Base-by-base conservation (phyloP, 2,113 vertebrate species). In the Cyprinus carpio region DNA sequence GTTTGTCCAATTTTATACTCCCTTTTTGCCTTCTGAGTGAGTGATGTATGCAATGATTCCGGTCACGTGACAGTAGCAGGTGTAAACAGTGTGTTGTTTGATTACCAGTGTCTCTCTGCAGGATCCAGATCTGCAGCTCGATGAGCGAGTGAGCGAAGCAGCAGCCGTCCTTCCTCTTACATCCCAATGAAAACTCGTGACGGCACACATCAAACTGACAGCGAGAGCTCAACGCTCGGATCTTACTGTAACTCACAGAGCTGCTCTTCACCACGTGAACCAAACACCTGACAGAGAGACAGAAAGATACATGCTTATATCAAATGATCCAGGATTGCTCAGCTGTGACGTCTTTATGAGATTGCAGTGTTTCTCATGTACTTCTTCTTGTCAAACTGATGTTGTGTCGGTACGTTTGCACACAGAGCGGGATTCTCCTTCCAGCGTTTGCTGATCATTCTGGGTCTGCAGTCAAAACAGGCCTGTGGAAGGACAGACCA, bases 381-480 rank as follows among this genome's bases (percentile, higher is more conserved):
- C 98, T 96, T 99, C 91, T 98, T 96, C 88, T 95, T 94, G 86
- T 97, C 95, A 85, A 99, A 99, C 85, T 89, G 92, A 91, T 99
- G 98, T 90, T 90, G 95, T 72, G 93, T 94, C 31, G 93, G 91
- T 86, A 92, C 85, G 90, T 97, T 98, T 75, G 97, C 97, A 92
- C 98, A 99, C 90, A 96, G 87, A 34, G 94, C 87, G 0, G 90
- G 94, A n/a, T 94, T 93, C 74, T 96, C 96, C 92, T 93, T 94
- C 90, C 92, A 94, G 91, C 96, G 96, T 89, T 96, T 96, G 93
- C 97, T 98, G 94, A 99, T 98, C 91, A 97, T 95, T 88, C 96
- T 93, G 40, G 98, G 98, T 91, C 97, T 97, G 89, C 94, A 93
- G 92, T 99, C 96, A 88, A 96, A 99, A 90, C 98, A 99, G 89